phyloP scores from a whole-genome alignment of 2,797 vertebrate species.

The Epinephelus coioides region DNA sequence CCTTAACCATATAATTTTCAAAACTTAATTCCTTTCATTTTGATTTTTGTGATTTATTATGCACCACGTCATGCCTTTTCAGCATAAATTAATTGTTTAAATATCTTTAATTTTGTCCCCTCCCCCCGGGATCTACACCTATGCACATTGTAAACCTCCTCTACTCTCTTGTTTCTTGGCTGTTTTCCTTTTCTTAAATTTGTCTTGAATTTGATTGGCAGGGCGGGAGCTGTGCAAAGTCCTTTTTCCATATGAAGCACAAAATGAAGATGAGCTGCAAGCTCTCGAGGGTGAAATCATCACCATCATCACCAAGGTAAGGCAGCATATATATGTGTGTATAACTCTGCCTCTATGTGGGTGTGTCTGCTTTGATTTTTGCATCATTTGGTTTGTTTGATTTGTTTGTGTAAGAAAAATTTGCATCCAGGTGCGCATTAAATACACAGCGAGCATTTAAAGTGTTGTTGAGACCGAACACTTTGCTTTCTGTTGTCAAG shows the following conservation, averaged over 20 bases:
- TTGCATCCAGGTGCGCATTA: slow-evolving; percentile 28
- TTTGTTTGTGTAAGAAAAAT: slow-evolving; percentile 28
- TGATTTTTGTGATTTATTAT: too few relatives aligned
- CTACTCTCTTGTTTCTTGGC: background rate
- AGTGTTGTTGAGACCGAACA: background rate
- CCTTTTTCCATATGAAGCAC: slow-evolving; percentile 96
- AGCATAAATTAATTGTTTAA: too few relatives aligned
- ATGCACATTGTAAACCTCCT: background rate
- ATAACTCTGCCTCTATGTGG: background rate
- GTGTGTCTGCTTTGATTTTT: background rate
- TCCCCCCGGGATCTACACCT: too few relatives aligned
- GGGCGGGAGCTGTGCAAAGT: slow-evolving; percentile 97
- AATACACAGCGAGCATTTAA: background rate
- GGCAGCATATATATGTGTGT: background rate
- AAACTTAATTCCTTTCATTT: too few relatives aligned
- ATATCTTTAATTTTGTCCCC: too few relatives aligned
- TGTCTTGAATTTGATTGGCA: slow-evolving; percentile 71
- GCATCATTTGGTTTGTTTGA: background rate
- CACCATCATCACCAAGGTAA: slow-evolving; percentile 94
- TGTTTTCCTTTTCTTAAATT: background rate
- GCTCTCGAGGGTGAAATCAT: slow-evolving; percentile 98
- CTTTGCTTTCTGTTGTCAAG: slow-evolving; percentile 70
- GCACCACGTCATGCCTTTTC: too few relatives aligned
- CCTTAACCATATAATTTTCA: too few relatives aligned
- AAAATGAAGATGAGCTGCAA: slow-evolving; percentile 97